Conservation (phyloP, 2,888 invertebrate species). For the Dynastes maya region DNA sequence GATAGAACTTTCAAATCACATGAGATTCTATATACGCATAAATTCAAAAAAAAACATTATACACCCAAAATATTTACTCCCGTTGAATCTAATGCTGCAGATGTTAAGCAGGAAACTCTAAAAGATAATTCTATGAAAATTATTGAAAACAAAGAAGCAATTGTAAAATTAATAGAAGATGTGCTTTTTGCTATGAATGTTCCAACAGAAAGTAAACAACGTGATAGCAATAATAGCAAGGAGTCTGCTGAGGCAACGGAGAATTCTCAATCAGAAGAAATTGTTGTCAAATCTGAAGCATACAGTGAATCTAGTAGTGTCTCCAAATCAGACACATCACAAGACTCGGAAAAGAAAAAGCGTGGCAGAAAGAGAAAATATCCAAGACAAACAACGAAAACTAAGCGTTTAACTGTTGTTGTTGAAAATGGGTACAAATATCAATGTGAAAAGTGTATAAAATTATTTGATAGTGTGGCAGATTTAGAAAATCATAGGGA, state of each 20-base stretch:
- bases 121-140: conserved; percentile 50
- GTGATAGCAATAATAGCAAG: conserved; percentile 47
- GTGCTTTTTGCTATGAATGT: conserved; percentile 66
- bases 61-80: conserved; percentile 63
- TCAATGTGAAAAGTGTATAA: conserved; percentile 68
- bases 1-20: conserved; percentile 72
- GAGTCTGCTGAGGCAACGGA: conserved; percentile 49
- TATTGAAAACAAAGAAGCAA: conserved; percentile 63
- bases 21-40: conserved; percentile 74
- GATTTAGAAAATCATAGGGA: conserved; percentile 67
- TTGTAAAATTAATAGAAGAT: conserved; percentile 67
- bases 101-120: conserved; percentile 19
- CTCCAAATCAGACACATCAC: conserved; percentile 48
- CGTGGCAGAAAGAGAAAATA: conserved; percentile 67
- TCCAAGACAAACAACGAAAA: conserved; percentile 58
- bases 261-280: conserved; percentile 43
- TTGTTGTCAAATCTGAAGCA: conserved; percentile 57
- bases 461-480: conserved; percentile 64
- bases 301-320: conserved; percentile 53
- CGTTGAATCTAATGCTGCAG: neutral
- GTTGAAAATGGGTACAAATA: conserved; percentile 66
- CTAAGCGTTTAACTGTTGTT: conserved; percentile 56
- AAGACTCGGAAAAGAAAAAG: conserved; percentile 61
- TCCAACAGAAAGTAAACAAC: conserved; percentile 54
- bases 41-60: conserved; percentile 72